Conservation (phyloP, 2,113 vertebrate genomes). For the Syrmaticus mikado region DNA sequence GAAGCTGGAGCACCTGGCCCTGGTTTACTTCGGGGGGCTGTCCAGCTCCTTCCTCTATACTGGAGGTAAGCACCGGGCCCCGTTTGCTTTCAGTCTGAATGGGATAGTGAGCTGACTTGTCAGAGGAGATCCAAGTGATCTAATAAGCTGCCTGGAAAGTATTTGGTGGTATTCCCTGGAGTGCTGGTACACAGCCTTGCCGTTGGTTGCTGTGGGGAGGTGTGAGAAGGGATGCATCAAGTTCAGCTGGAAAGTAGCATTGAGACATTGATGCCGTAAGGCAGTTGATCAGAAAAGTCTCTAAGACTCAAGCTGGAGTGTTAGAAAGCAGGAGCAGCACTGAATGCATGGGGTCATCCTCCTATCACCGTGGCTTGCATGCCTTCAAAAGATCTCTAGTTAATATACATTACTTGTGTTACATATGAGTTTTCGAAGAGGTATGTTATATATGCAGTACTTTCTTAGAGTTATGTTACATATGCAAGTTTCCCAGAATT, state of each 20-base stretch:
- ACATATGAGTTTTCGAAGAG: too few species aligned
- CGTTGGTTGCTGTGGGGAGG: background rate
- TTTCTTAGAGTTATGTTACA: too few species aligned
- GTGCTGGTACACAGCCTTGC: background rate
- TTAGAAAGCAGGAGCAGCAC: too few species aligned
- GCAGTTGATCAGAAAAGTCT: too few species aligned
- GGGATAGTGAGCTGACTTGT: background rate
- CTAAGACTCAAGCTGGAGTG: too few species aligned
- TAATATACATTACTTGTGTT: too few species aligned
- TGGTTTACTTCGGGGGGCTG: conserved; percentile 96
- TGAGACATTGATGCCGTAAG: background rate
- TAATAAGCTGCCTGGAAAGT: background rate
- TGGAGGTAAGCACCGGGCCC: conserved; percentile 83
- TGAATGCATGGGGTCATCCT: too few species aligned
- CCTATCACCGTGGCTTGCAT: too few species aligned
- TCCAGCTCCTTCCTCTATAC: conserved; percentile 98
- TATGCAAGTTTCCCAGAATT: too few species aligned
- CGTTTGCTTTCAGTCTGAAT: fast-evolving
- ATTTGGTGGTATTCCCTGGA: background rate
- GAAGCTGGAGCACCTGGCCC: conserved; percentile 92
- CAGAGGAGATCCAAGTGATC: fast-evolving
- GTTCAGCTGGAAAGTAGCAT: background rate
- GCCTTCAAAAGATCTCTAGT: too few species aligned
- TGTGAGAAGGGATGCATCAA: background rate
- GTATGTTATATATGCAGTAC: too few species aligned